Percentiles rank a stretch among this genome's conserved stretches.
These are phyloP conservation scores for Cynopterus brachyotis DNA, from an alignment of 2,113 vertebrate species.

Conservation along the genomic window DNA sequence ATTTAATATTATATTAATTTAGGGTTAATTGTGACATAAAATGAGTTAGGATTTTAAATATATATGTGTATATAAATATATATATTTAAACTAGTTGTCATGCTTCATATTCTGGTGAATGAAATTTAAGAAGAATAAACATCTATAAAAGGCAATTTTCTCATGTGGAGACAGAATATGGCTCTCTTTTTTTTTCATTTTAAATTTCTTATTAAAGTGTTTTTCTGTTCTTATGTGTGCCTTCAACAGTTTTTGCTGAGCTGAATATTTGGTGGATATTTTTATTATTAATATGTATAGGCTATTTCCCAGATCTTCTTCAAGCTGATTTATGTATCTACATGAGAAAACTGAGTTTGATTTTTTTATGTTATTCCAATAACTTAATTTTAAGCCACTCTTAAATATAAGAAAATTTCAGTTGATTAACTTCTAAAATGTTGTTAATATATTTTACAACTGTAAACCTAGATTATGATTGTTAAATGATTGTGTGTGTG, in stretches of 20 bases:
- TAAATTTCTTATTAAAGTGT: neutral
- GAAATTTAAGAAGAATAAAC: neutral
- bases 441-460: neutral
- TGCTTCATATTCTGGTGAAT: neutral
- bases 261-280: neutral
- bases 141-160: neutral
- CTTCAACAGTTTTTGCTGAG: neutral
- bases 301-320: neutral
- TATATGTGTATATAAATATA: neutral
- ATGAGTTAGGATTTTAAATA: neutral
- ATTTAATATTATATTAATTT: constrained; percentile 8
- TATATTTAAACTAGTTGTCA: neutral
- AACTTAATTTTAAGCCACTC: neutral
- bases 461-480: neutral
- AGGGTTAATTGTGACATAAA: neutral
- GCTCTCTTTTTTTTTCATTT: neutral
- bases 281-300: neutral
- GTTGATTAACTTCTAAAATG: neutral
- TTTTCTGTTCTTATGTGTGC: neutral
- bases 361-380: neutral
- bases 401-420: neutral
- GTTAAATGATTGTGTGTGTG: neutral
- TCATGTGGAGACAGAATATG: neutral
- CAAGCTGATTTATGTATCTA: neutral
- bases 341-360: neutral